These are phyloP conservation scores for Dicyrtoma fusca DNA, from an alignment of 2,888 invertebrate genomes.

Conservation along the genomic window DNA sequence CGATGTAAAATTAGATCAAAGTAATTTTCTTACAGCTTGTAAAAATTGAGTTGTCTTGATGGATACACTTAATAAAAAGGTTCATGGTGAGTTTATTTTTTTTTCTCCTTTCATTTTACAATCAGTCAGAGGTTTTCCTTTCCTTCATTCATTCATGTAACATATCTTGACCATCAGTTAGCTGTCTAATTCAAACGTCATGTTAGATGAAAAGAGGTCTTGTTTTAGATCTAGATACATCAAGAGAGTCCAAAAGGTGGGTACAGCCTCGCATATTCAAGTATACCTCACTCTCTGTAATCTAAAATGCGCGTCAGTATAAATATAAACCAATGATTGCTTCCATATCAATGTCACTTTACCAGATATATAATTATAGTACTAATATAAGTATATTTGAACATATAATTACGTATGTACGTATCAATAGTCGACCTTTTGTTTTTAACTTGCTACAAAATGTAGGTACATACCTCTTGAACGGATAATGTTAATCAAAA, in stretches of 20 bases:
- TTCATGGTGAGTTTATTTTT: constrained; percentile 9
- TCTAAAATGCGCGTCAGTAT: too few relatives aligned
- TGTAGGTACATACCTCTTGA: background rate
- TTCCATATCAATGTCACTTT: too few relatives aligned
- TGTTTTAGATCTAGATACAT: constrained; percentile 2
- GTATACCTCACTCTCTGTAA: too few relatives aligned
- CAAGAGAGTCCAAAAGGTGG: background rate
- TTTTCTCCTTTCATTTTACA: background rate
- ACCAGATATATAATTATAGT: too few relatives aligned
- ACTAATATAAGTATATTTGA: too few relatives aligned
- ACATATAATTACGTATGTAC: too few relatives aligned
- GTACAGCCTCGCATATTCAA: too few relatives aligned
- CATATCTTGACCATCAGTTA: constrained; percentile 19
- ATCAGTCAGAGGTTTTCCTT: constrained; percentile 12
- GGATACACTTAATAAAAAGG: constrained; percentile 8
- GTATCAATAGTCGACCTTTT: too few relatives aligned
- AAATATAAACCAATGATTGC: too few relatives aligned
- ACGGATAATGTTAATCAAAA: too few relatives aligned
- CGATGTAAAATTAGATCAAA: constrained; percentile 21
- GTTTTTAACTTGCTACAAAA: background rate
- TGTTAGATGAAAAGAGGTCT: constrained; percentile 14
- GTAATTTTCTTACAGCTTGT: constrained; percentile 24
- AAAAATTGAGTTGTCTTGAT: constrained; percentile 23
- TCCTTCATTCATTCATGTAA: constrained; percentile 15
- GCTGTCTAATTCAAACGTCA: constrained; percentile 23